A percentile compares a stretch with the other conserved stretches of the same genome.
Conservation (phyloP, 2,113 vertebrate species). For the Forbesichthys agassizii region DNA sequence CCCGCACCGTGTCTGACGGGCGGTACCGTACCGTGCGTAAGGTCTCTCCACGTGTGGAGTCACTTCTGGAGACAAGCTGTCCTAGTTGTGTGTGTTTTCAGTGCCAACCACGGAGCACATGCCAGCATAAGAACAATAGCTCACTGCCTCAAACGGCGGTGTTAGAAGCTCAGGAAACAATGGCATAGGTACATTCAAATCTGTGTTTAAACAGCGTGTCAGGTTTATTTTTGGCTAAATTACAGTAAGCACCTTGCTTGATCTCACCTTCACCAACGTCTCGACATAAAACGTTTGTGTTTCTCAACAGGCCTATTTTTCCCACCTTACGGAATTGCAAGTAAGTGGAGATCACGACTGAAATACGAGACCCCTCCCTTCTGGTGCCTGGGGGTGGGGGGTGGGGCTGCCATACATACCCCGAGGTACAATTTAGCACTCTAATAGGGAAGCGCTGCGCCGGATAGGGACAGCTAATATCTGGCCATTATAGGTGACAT, state of each 20-base stretch:
- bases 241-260: conserved; percentile 18
- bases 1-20: conserved; percentile 21
- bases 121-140: too few relatives aligned
- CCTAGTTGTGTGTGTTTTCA: conserved; percentile 16
- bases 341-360: conserved; percentile 39
- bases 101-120: not conserved
- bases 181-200: not conserved
- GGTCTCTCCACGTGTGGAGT: conserved; percentile 37
- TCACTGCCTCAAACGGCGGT: not conserved
- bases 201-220: conserved; percentile 4
- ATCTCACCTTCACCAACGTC: conserved; percentile 16
- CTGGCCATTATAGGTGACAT: conserved; percentile 63
- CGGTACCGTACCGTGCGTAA: conserved; percentile 9
- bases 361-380: conserved; percentile 12
- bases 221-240: conserved; percentile 19
- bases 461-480: conserved; percentile 50
- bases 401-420: conserved; percentile 47
- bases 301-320: conserved; percentile 12
- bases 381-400: conserved; percentile 12
- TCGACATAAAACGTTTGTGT: conserved; percentile 1
- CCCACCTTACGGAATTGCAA: conserved; percentile 39
- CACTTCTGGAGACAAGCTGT: conserved; percentile 22
- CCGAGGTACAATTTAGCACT: conserved; percentile 56
- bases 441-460: conserved; percentile 52
- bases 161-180: conserved; percentile 2